Evolutionary conservation across 2,113 vertebrate species (phyloP), one percentile per base, ranked within the genome.

Genomic region (Solea solea): DNA sequence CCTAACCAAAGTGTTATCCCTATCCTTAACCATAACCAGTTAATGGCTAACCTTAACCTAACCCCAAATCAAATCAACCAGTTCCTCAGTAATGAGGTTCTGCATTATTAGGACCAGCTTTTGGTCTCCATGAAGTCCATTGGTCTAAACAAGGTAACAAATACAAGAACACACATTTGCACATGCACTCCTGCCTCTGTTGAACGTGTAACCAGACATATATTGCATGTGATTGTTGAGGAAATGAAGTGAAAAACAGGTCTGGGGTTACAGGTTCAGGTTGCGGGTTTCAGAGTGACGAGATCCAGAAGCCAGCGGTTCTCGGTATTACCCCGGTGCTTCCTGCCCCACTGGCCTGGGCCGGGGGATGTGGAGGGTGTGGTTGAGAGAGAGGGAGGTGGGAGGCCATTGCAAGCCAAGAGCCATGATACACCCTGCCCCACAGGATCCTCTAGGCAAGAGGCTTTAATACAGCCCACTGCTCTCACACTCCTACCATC

Each of bases 261-360:
- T 86, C 78, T 49, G 75, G 74, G 85, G 76, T 85, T 86, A 80
- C 67, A 61, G 88, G 86, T 89, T 92, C 86, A 89, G 80, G 82
- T 89, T 91, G 86, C 61, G 72, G 80, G 78, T 89, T 91, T 81
- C 67, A 56, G 78, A 86, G 82, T 92, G 91, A 93, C 87, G 76
- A 90, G 90, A 91, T 90, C 91, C 92, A 93, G 92, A 91, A 91
- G 90, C 90, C 85, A 59, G 70, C 48, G 65, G 65, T 69, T 73
- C 76, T 83, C 74, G 80, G 88, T 89, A 81, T 90, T 85, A 84
- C 82, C 86, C 84, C 50, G 51, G 72, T 81, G 81, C 78, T 91
- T 93, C 89, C 90, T 90, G 88, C 76, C 81, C 76, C 80, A 13
- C 69, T 63, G 72, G 81, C 76, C 56, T 25, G 76, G 72, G 72